These are phyloP conservation scores for Sinocyclocheilus anshuiensis DNA, from an alignment of 2,113 vertebrate genomes.

Conservation along the genomic window DNA sequence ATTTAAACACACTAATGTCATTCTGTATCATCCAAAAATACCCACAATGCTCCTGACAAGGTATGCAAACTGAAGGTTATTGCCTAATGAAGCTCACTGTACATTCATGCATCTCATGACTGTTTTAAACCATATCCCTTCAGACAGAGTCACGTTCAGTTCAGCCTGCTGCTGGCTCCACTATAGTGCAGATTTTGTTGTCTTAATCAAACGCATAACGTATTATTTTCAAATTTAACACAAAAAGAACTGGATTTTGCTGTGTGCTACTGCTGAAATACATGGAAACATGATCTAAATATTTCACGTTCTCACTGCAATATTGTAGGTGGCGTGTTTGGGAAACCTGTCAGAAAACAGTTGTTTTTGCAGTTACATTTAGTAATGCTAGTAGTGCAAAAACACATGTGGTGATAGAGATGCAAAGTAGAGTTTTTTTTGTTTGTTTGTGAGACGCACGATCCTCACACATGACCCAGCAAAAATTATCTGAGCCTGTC, in stretches of 20 bases:
- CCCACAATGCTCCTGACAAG: slow-evolving; percentile 13
- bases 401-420: background rate
- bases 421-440: too few relatives aligned
- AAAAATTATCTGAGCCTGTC: background rate
- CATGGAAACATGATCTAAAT: background rate
- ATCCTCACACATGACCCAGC: slow-evolving; percentile 30
- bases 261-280: background rate
- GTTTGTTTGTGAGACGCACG: background rate
- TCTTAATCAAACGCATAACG: background rate
- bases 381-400: background rate
- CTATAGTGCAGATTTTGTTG: background rate
- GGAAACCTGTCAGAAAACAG: background rate
- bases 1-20: background rate
- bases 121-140: slow-evolving; percentile 27
- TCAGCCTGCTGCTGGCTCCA: background rate
- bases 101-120: slow-evolving; percentile 3
- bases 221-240: background rate
- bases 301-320: background rate
- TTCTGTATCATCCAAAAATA: background rate
- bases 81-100: slow-evolving; percentile 14
- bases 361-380: background rate
- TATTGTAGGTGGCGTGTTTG: background rate
- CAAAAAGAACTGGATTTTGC: background rate
- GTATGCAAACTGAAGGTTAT: slow-evolving; percentile 26
- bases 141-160: slow-evolving; percentile 9